These are phyloP conservation scores for Sylvilagus floridanus DNA, from an alignment of 2,797 vertebrate species.

Conservation along the genomic window DNA sequence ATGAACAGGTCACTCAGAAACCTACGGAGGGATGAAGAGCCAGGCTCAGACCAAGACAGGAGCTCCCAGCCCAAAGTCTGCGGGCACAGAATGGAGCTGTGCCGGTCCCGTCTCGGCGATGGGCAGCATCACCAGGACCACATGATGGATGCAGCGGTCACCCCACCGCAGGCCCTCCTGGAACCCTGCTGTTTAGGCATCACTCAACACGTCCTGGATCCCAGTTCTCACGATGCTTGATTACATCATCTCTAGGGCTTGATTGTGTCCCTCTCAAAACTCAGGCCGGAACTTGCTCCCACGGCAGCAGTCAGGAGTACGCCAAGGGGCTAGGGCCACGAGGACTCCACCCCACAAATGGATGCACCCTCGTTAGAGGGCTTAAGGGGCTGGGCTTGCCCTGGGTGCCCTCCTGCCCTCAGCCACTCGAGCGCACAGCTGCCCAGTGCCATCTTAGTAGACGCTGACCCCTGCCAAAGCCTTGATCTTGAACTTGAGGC, in stretches of 20 bases:
- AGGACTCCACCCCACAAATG: background rate
- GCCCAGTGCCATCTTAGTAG: background rate
- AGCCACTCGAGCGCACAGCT: background rate
- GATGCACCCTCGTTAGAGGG: background rate
- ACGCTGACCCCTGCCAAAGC: background rate
- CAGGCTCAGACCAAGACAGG: background rate
- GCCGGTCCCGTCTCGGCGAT: background rate
- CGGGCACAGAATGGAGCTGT: background rate
- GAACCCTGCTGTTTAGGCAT: background rate
- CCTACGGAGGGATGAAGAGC: background rate
- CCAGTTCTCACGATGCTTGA: background rate
- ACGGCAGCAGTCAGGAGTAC: background rate
- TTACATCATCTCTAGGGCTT: background rate
- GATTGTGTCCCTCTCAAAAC: background rate
- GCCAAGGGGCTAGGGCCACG: background rate
- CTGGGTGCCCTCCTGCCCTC: background rate
- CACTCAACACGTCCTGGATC: background rate
- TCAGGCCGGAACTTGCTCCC: background rate
- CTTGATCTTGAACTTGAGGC: background rate
- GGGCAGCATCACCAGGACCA: background rate
- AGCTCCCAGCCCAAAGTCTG: background rate
- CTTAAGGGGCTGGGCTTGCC: background rate
- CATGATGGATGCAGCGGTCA: background rate
- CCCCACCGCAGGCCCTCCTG: background rate
- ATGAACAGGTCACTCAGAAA: background rate